Percentiles rank a stretch among this genome's conserved stretches.
Evolutionary conservation across 2,113 vertebrate species (phyloP).

Genomic region (Gymnarchus niloticus): DNA sequence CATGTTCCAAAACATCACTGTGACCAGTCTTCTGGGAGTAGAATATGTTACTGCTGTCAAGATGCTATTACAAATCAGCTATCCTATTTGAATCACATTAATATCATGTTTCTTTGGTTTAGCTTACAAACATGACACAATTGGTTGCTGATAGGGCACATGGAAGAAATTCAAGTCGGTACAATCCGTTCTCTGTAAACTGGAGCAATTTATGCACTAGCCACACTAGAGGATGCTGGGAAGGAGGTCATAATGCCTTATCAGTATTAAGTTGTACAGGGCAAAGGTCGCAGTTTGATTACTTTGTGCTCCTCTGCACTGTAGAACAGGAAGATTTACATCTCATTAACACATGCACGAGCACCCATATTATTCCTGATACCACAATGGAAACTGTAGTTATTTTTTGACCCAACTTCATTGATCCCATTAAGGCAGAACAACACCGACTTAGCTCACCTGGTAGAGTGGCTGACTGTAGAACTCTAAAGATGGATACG

Average conservation of each 20-base stretch:
- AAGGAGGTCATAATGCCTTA: not conserved
- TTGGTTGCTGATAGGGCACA: not conserved
- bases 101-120: not conserved
- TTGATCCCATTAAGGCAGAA: not conserved
- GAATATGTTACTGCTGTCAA: not conserved
- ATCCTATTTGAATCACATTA: not conserved
- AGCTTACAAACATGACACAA: not conserved
- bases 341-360: not conserved
- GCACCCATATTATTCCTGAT: not conserved
- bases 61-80: not conserved
- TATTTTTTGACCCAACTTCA: not conserved
- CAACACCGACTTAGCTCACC: too few species aligned
- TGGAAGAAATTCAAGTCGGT: not conserved
- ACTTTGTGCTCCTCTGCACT: not conserved
- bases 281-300: not conserved
- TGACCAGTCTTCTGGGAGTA: not conserved
- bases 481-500: too few species aligned
- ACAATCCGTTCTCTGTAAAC: not conserved
- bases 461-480: too few species aligned
- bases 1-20: not conserved
- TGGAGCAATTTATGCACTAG: too few species aligned
- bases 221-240: not conserved
- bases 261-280: not conserved
- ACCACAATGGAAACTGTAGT: not conserved
- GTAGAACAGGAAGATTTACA: not conserved